Base-by-base conservation (phyloP, 2,888 invertebrate species). In the Hesperia comma region DNA sequence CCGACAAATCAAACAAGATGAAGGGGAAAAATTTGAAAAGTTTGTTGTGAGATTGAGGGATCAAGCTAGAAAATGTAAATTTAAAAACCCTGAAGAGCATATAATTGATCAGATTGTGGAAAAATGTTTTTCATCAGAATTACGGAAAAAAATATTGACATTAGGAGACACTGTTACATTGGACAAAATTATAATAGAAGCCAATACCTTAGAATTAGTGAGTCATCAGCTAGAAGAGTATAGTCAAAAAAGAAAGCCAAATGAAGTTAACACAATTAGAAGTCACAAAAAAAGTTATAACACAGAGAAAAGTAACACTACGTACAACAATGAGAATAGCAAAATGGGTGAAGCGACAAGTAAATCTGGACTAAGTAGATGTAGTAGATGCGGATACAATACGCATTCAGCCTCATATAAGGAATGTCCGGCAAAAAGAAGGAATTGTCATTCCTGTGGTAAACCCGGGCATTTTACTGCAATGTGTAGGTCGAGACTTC, bases 21-120 rank as follows among this genome's bases (percentile, higher is more conserved):
- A 51, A 15, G 53, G 43, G 0, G 75, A 76, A 37, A 74, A 70
- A 6, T 75, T 75, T 49, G 74, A 74, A 21, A 74, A 70, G 17
- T 76, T 72, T 49, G 0, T 75, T 0, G 46, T 75, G 0, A 55
- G 68, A 12, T 26, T 76, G 1, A 56, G 76, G 15, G 17, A 69
- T 0, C 75, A 77, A 70, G 60, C 69, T 1, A 32, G 6, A 1
- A 76, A 76, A 70, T 78, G 76, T 49, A 26, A 75, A 10, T 75
- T 76, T 55, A 2, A 8, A 0, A 41, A 51, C 7, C 19, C 17
- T 6, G 71, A 77, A 0, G 74, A 76, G 2, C 32, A 75, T 7
- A 12, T 76, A 0, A 71, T 77, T 4, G 75, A 75, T 19, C 75
- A 76, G 55, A 69, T 75, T 0, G 57, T 57, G 2, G 74, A 76